Base-by-base conservation (phyloP, 2,888 invertebrate genomes). In the Apomyelois bistriatella region DNA sequence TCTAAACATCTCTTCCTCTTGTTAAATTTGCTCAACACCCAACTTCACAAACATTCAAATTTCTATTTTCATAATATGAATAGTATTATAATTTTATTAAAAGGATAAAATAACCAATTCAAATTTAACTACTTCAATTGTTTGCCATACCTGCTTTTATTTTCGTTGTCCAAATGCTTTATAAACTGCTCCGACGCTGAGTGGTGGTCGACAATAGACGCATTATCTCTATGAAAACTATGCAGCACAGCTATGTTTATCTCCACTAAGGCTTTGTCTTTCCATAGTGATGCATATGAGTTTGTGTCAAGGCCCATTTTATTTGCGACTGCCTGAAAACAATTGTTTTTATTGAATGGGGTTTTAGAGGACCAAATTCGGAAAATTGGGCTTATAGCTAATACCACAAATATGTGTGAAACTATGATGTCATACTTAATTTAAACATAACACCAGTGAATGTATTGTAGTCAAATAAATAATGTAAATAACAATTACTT, bases 101-200 rank as follows among this genome's bases (percentile, higher is more conserved):
- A n/a, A n/a, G 22, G 5, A 22, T 22, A 5, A 22, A 2, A 22
- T 5, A 22, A 22, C 22, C 22, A 22, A 22, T 22, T 5, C 5
- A 22, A 22, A 22, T 22, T 32, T 2, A 32, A 10, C 2, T 9
- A 32, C 7, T 32, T 32, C 9, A 7, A 32, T 10, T 15, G 13
- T 15, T 32, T 35, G 10, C n/a, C 38, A 12, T 76, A 93, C 83
- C 98, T 91, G 59, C 95, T 86, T 67, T 94, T 93, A 61, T 94
- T 94, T 76, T 98, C 98, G 72, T 96, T 97, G 68, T 97, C 97
- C 76, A 97, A 92, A 86, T 98, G 97, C 74, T 97, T 97, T 93
- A 98, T 97, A 79, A 98, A 99, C 57, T 97, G 96, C 76, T 98
- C 98, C 0, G 97, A 95, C 0, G 98, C 98, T 0, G 98, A 96